Percentiles rank a stretch among this genome's conserved stretches.
These are phyloP conservation scores for Eulemur mongoz DNA, from an alignment of 2,797 vertebrate genomes.

Conservation along the genomic window DNA sequence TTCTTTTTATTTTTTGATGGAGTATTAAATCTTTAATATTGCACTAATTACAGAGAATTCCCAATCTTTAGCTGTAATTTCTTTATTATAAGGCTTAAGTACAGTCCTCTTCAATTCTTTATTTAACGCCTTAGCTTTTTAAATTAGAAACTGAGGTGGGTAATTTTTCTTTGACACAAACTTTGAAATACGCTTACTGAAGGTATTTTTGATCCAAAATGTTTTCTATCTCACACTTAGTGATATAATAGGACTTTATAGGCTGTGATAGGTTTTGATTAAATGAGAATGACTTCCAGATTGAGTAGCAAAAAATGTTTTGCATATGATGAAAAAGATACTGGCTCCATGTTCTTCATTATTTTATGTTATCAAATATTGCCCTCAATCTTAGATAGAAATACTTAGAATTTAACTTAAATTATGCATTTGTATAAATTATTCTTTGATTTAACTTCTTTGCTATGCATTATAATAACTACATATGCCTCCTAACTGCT, in stretches of 20 bases:
- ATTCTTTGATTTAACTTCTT: constrained; percentile 24
- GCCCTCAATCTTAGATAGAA: neutral
- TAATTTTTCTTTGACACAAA: constrained; percentile 39
- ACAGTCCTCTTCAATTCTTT: constrained; percentile 13
- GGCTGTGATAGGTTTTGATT: constrained; percentile 17
- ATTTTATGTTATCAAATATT: constrained; percentile 27
- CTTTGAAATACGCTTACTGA: constrained; percentile 16
- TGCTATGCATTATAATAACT: neutral
- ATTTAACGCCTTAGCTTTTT: neutral
- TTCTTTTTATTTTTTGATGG: neutral
- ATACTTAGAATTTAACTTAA: constrained; percentile 47
- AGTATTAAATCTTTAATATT: constrained; percentile 16
- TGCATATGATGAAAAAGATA: neutral
- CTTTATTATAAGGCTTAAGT: neutral
- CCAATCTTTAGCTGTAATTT: neutral
- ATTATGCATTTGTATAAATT: neutral
- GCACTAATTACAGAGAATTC: neutral
- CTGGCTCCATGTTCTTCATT: neutral
- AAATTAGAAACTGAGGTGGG: neutral
- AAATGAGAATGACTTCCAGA: constrained; percentile 16
- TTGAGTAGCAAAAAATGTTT: constrained; percentile 17
- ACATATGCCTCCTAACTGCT: neutral
- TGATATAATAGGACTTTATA: neutral
- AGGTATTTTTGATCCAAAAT: neutral
- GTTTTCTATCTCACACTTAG: neutral